These are phyloP conservation scores for Tauraco erythrolophus DNA, from an alignment of 2,113 vertebrate genomes.

Conservation along the genomic window DNA sequence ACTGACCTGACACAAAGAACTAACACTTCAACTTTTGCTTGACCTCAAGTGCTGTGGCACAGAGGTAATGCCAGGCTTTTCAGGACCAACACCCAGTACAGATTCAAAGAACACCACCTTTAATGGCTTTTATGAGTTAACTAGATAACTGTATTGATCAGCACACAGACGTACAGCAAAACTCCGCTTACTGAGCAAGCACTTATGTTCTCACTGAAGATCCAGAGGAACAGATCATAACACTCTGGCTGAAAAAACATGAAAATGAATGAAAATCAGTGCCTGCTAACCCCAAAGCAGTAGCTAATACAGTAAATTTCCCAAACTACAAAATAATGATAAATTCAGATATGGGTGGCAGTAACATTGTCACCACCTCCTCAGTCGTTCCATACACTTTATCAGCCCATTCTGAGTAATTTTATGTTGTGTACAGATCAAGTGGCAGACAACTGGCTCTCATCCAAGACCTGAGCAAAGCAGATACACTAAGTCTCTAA, in stretches of 20 bases:
- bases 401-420: background rate
- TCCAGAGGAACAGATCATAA: background rate
- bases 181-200: background rate
- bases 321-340: background rate
- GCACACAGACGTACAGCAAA: background rate
- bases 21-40: background rate
- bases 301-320: background rate
- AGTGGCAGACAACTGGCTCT: conserved; percentile 16
- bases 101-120: background rate
- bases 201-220: background rate
- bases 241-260: background rate
- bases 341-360: background rate
- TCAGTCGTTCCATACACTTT: background rate
- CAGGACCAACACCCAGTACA: background rate
- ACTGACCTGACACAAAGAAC: background rate
- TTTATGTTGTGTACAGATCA: background rate
- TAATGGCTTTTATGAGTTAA: background rate
- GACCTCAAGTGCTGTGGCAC: background rate
- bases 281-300: background rate
- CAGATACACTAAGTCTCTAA: conserved; percentile 53
- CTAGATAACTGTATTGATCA: background rate
- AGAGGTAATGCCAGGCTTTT: background rate
- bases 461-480: conserved; percentile 28
- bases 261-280: background rate
- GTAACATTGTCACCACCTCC: background rate